A percentile compares a stretch with the other conserved stretches of the same genome.
Conservation (phyloP, 2,797 vertebrate species). For the Miichthys miiuy region DNA sequence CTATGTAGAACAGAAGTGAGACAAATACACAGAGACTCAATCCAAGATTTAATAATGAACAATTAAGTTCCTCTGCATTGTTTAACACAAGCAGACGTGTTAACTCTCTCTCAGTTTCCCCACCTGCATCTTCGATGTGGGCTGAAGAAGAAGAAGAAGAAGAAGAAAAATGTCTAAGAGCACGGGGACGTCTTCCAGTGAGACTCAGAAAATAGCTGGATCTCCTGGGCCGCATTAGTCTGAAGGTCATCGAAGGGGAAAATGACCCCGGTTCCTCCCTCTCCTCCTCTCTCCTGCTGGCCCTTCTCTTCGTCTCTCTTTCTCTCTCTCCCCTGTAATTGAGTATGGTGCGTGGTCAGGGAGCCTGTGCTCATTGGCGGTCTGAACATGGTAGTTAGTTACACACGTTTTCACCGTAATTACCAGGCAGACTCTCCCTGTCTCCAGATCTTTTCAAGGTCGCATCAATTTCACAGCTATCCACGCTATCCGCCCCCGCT, state of each 20-base stretch:
- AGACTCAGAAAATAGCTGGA: constrained; percentile 78
- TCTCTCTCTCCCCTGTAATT: constrained; percentile 78
- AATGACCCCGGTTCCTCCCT: constrained; percentile 74
- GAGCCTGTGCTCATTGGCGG: constrained; percentile 77
- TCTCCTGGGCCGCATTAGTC: constrained; percentile 82
- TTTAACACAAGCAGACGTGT: constrained; percentile 47
- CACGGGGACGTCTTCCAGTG: constrained; percentile 69
- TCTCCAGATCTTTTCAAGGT: constrained; percentile 83
- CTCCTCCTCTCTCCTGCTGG: constrained; percentile 66
- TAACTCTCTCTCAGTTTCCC: neutral
- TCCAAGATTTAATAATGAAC: constrained; percentile 20
- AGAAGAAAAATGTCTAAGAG: constrained; percentile 44
- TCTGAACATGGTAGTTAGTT: constrained; percentile 84
- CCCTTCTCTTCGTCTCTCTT: constrained; percentile 61
- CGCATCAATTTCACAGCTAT: constrained; percentile 83
- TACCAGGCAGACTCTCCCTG: constrained; percentile 79
- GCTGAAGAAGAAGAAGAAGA: constrained; percentile 5
- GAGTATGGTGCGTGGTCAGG: constrained; percentile 77
- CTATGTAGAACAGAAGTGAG: constrained; percentile 1
- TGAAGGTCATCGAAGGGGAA: constrained; percentile 84
- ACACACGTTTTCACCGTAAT: constrained; percentile 84
- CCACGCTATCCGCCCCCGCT: constrained; percentile 64
- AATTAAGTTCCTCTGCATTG: constrained; percentile 25
- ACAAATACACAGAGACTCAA: constrained; percentile 9
- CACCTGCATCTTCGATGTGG: constrained; percentile 53